phyloP scores from a whole-genome alignment of 2,113 vertebrate genomes.

The Heterochromis multidens region DNA sequence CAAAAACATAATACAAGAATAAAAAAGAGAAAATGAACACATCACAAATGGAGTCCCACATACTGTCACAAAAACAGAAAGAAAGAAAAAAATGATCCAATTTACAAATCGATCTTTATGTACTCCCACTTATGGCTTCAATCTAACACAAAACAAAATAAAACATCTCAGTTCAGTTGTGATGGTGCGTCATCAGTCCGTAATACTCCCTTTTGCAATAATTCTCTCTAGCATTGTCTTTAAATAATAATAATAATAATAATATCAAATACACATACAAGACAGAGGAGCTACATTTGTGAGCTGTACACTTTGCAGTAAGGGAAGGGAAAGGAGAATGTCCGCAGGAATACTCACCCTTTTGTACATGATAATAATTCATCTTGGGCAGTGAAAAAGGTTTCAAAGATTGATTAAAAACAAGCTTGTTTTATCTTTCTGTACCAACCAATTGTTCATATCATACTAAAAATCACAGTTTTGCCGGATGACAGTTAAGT shows the following conservation, averaged over 20 bases:
- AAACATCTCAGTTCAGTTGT: constrained; percentile 42
- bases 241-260: constrained; percentile 68
- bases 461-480: constrained; percentile 69
- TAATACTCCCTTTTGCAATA: constrained; percentile 28
- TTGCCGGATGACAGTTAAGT: constrained; percentile 64
- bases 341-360: constrained; percentile 44
- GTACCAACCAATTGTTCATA: constrained; percentile 23
- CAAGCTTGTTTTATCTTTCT: constrained; percentile 62
- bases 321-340: constrained; percentile 34
- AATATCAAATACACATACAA: constrained; percentile 74
- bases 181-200: constrained; percentile 37
- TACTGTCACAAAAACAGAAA: constrained; percentile 54
- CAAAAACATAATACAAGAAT: constrained; percentile 76
- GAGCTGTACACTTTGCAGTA: constrained; percentile 70
- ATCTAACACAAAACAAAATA: constrained; percentile 53
- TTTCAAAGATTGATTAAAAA: constrained; percentile 72
- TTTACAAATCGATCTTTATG: constrained; percentile 76
- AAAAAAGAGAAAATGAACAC: constrained; percentile 74
- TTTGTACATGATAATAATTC: constrained; percentile 56
- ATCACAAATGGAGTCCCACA: constrained; percentile 75
- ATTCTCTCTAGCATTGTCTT: constrained; percentile 39
- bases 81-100: constrained; percentile 62
- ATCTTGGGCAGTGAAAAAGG: constrained; percentile 60
- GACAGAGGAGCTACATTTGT: constrained; percentile 72
- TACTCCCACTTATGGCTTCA: constrained; percentile 73